A percentile compares a stretch with the other conserved stretches of the same genome.
Conservation (phyloP, 2,888 invertebrate species). For the Sesia bembeciformis region DNA sequence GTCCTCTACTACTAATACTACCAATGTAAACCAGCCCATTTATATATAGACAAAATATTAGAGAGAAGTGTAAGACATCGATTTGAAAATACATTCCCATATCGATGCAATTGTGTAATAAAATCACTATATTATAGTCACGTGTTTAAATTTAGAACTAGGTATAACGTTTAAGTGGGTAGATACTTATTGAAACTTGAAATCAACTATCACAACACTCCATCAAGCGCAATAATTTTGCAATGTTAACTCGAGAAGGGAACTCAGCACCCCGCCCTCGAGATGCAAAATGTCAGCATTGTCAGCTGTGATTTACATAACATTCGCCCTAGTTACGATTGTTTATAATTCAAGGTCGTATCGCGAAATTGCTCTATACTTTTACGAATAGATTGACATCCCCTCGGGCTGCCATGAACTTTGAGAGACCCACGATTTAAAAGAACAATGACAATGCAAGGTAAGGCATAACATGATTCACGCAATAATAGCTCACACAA, state of each 20-base stretch:
- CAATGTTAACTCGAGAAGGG: constrained; percentile 41
- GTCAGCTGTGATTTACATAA: constrained; percentile 58
- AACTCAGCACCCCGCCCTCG: constrained; percentile 37
- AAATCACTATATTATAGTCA: no score
- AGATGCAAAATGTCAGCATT: constrained; percentile 62
- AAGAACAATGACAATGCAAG: constrained; percentile 7
- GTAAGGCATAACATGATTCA: not conserved
- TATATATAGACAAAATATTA: no score
- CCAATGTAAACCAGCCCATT: no score
- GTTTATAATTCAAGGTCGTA: constrained; percentile 49
- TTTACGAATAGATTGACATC: constrained; percentile 21
- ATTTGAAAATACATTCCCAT: no score
- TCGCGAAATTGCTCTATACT: constrained; percentile 15
- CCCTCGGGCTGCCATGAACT: constrained; percentile 20
- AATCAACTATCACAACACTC: constrained; percentile 17
- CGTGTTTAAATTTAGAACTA: no score
- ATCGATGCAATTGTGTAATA: no score
- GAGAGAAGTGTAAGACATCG: no score
- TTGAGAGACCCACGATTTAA: constrained; percentile 18
- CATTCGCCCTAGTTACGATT: constrained; percentile 46
- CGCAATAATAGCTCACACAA: not conserved
- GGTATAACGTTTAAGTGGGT: no score
- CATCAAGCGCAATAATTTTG: constrained; percentile 30
- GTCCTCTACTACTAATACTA: no score
- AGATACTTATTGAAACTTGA: not conserved